These are phyloP conservation scores for Atta texana DNA, from an alignment of 1,140 invertebrate species.

Conservation along the genomic window DNA sequence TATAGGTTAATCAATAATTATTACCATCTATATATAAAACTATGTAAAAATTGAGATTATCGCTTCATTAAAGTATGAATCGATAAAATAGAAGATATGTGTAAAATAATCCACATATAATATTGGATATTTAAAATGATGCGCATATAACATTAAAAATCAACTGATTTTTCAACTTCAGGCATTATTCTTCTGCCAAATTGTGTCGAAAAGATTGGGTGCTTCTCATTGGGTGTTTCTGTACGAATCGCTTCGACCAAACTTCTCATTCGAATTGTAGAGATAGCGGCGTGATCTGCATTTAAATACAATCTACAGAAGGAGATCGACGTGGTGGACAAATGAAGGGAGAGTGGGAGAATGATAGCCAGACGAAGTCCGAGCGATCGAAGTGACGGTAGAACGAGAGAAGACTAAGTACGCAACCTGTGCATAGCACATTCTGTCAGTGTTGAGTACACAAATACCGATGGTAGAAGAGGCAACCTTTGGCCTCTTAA, in stretches of 20 bases:
- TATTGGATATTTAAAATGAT: not conserved
- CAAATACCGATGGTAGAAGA: conserved; percentile 14
- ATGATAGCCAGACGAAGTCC: conserved; percentile 30
- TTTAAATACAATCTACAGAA: conserved; percentile 34
- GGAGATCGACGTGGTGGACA: not conserved
- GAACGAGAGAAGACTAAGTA: conserved; percentile 31
- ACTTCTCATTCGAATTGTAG: not conserved
- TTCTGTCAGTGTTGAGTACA: not conserved
- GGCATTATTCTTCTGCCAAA: not conserved
- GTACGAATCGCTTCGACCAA: not conserved
- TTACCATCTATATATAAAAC: not conserved
- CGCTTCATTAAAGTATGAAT: not conserved
- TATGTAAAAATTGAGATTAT: not conserved
- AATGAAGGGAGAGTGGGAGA: not conserved
- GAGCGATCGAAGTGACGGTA: conserved; percentile 31
- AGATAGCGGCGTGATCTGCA: conserved; percentile 22
- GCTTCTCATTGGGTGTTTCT: not conserved
- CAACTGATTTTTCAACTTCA: not conserved
- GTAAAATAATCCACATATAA: no score
- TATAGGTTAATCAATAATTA: not conserved
- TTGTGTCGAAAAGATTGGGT: not conserved
- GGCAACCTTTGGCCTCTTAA: not conserved
- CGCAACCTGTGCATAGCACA: not conserved
- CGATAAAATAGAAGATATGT: not conserved
- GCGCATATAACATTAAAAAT: not conserved